These are phyloP conservation scores for Drosophila robusta DNA, from an alignment of 2,888 invertebrate genomes.

Conservation along the genomic window DNA sequence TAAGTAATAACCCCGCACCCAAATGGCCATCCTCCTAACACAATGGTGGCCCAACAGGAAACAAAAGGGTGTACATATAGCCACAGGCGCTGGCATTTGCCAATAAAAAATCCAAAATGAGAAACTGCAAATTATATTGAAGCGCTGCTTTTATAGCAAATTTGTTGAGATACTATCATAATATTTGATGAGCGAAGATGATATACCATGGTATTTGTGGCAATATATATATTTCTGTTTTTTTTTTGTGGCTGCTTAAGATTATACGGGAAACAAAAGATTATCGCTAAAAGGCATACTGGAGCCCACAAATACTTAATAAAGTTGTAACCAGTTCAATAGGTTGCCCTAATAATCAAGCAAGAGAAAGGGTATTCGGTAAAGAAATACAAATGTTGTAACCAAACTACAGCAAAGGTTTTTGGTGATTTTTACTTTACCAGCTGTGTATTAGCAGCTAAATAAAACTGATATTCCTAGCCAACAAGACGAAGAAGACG, in stretches of 20 bases:
- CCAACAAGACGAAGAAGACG: no score
- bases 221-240: background rate
- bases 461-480: no score
- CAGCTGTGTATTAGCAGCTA: no score
- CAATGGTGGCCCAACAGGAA: background rate
- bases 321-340: background rate
- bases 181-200: constrained; percentile 18
- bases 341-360: no score
- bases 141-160: constrained; percentile 34
- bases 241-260: constrained; percentile 15
- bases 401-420: no score
- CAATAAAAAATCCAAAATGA: constrained; percentile 26
- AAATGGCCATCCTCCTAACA: background rate
- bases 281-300: background rate
- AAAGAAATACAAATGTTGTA: no score
- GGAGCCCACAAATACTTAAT: background rate
- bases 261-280: background rate
- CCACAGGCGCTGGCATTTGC: constrained; percentile 12
- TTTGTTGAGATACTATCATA: constrained; percentile 18
- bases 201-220: background rate
- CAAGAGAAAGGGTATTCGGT: background rate
- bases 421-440: no score
- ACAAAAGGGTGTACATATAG: constrained; percentile 19
- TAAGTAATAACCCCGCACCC: constrained; percentile 56
- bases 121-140: constrained; percentile 48